phyloP scores from a whole-genome alignment of 2,888 invertebrate genomes.

The Amblyteles armatorius region DNA sequence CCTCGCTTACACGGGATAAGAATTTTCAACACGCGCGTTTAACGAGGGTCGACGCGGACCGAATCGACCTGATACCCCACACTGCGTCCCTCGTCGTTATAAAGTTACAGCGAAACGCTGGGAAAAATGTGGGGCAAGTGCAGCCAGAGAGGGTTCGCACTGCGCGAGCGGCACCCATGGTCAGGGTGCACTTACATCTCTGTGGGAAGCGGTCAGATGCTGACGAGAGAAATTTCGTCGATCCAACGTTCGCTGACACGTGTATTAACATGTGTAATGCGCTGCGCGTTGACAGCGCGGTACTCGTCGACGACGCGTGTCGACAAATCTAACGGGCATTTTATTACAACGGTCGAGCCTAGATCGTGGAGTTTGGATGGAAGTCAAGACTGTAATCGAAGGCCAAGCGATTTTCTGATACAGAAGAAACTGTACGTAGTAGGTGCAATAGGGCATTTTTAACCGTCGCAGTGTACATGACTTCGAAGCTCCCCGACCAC shows the following conservation, averaged over 20 bases:
- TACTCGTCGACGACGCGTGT: conserved; percentile 16
- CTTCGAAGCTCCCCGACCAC: conserved; percentile 54
- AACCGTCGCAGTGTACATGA: no score
- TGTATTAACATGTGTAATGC: conserved; percentile 53
- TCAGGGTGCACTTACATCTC: conserved; percentile 50
- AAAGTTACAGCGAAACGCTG: conserved; percentile 74
- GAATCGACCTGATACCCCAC: conserved; percentile 11
- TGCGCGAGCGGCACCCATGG: not conserved
- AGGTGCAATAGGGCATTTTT: not conserved
- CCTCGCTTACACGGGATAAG: not conserved
- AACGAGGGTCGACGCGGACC: conserved; percentile 41
- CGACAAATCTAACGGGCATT: conserved; percentile 31
- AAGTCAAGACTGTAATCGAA: conserved; percentile 5
- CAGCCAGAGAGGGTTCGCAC: conserved; percentile 52
- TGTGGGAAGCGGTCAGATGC: conserved; percentile 78
- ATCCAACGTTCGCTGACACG: conserved; percentile 34
- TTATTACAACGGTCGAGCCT: conserved; percentile 7
- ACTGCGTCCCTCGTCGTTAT: conserved; percentile 71
- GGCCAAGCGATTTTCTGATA: conserved; percentile 19
- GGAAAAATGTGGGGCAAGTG: conserved; percentile 71
- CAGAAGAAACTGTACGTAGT: not conserved
- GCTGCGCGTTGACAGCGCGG: not conserved
- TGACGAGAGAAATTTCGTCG: conserved; percentile 22
- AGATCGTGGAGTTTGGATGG: not conserved
- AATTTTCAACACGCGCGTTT: conserved; percentile 31